A percentile compares a stretch with the other conserved stretches of the same genome.
Evolutionary conservation across 2,888 invertebrate species (phyloP).

Genomic region (Crocallis elinguaria): DNA sequence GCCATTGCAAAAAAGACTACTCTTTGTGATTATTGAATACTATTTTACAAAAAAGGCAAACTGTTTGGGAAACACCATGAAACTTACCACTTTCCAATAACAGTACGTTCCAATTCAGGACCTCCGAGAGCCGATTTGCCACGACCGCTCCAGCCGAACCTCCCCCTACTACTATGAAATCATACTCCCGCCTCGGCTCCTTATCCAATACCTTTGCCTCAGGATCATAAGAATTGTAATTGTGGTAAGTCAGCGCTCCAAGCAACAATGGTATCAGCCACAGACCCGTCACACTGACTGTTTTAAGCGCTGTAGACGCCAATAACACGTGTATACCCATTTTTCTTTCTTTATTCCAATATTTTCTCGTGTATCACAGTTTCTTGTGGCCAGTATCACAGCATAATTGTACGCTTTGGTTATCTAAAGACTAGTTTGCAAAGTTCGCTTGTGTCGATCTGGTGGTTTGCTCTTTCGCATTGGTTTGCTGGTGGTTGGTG

Average conservation of each 20-base stretch:
- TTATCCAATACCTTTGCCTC: constrained; percentile 90
- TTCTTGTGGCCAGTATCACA: constrained; percentile 50
- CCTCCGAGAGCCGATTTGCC: constrained; percentile 91
- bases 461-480: constrained; percentile 76
- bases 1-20: no score
- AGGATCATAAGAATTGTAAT: constrained; percentile 92
- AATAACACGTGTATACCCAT: constrained; percentile 91
- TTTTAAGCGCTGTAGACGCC: constrained; percentile 91
- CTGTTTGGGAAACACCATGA: no score
- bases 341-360: constrained; percentile 70
- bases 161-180: constrained; percentile 93
- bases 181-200: constrained; percentile 90
- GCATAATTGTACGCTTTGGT: constrained; percentile 49
- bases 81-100: constrained; percentile 89
- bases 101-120: constrained; percentile 90
- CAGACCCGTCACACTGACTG: constrained; percentile 90
- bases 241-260: constrained; percentile 92
- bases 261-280: constrained; percentile 94
- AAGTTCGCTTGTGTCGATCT: constrained; percentile 57
- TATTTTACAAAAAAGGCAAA: no score
- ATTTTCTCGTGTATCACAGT: constrained; percentile 39
- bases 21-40: no score
- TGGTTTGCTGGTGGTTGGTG: constrained; percentile 52
- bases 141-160: constrained; percentile 96
- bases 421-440: constrained; percentile 52